Conservation (phyloP, 2,113 vertebrate genomes). For the Loxodonta africana region DNA sequence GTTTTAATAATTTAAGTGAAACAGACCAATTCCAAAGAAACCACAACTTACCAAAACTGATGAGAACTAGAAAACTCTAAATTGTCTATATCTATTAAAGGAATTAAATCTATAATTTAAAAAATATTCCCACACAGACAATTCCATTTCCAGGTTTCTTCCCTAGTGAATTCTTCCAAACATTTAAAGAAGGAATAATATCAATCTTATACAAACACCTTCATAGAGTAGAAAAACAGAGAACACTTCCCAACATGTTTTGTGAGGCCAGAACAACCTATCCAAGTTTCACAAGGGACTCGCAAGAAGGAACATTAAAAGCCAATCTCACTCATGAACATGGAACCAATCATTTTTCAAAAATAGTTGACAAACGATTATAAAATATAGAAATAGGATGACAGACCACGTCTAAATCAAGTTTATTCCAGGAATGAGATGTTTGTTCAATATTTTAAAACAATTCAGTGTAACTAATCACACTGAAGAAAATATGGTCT, state of each 20-base stretch:
- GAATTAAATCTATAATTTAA: not conserved
- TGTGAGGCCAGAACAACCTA: not conserved
- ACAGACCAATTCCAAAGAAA: not conserved
- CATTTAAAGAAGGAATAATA: not conserved
- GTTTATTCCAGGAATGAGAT: conserved; percentile 24
- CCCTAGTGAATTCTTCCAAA: not conserved
- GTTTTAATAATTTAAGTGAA: conserved; percentile 15
- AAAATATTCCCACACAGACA: not conserved
- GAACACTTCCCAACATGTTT: not conserved
- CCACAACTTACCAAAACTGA: not conserved
- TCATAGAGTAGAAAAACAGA: not conserved
- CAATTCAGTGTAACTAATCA: not conserved
- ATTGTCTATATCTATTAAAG: not conserved
- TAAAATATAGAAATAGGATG: not conserved
- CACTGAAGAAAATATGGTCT: not conserved
- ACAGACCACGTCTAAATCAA: not conserved
- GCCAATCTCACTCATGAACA: not conserved
- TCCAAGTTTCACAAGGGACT: conserved; percentile 5
- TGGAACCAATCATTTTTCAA: not conserved
- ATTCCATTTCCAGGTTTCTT: not conserved
- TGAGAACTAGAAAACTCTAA: not conserved
- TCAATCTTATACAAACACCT: not conserved
- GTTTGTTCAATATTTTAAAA: conserved; percentile 26
- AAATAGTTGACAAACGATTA: not conserved
- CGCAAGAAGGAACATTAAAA: conserved; percentile 34